A percentile compares a stretch with the other conserved stretches of the same genome.
Conservation (phyloP, 1,140 invertebrate species). For the Ectropis grisescens region DNA sequence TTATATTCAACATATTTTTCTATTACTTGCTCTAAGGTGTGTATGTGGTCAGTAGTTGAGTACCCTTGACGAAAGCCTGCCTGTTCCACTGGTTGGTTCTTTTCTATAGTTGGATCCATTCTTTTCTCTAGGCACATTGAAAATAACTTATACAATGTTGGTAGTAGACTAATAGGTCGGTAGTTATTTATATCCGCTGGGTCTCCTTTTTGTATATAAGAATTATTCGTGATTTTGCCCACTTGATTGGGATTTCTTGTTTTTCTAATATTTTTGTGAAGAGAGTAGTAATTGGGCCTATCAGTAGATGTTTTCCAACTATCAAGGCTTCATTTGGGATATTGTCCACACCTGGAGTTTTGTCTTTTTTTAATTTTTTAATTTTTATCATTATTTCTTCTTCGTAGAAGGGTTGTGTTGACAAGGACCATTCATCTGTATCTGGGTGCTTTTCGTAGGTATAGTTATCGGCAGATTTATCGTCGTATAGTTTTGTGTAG, state of each 20-base stretch:
- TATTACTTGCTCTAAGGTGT: too few relatives aligned
- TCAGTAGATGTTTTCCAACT: constrained; percentile 7
- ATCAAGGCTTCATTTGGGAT: constrained; percentile 12
- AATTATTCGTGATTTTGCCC: constrained; percentile 10
- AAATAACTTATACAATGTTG: constrained; percentile 14
- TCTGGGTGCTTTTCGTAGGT: not conserved
- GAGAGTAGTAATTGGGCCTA: constrained; percentile 2
- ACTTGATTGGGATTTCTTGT: constrained; percentile 8
- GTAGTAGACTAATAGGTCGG: constrained; percentile 11
- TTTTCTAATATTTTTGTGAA: constrained; percentile 10
- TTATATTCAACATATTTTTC: too few relatives aligned
- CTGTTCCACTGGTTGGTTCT: too few relatives aligned
- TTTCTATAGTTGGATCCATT: too few relatives aligned
- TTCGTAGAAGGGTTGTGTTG: constrained; percentile 2
- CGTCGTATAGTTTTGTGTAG: constrained; percentile 9
- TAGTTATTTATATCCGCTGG: constrained; percentile 12
- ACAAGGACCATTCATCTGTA: too few relatives aligned
- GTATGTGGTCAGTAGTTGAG: too few relatives aligned
- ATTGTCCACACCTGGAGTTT: constrained; percentile 11
- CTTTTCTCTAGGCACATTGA: constrained; percentile 7
- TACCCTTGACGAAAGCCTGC: too few relatives aligned
- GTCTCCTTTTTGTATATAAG: constrained; percentile 17
- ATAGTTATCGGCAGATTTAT: not conserved
- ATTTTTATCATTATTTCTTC: constrained; percentile 7
- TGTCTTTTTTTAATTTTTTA: constrained; percentile 9